Evolutionary conservation across 2,888 invertebrate genomes (phyloP).

Genomic region (Allophyes oxyacanthae): DNA sequence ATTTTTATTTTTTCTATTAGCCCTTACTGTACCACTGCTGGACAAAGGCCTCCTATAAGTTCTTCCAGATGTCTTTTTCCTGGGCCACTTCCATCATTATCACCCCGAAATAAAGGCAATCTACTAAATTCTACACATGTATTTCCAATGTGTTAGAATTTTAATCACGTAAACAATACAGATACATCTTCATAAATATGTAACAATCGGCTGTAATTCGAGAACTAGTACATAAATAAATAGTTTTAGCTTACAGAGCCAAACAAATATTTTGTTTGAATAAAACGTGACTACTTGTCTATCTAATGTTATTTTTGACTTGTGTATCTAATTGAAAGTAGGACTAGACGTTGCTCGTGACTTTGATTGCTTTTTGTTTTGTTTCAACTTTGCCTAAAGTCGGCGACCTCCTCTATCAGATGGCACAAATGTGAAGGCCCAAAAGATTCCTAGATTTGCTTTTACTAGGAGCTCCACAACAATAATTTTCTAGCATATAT

Average conservation of each 20-base stretch:
- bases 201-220: constrained; percentile 26
- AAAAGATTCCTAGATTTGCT: neutral
- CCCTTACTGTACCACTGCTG: no score
- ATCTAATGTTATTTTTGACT: constrained; percentile 18
- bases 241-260: constrained; percentile 7
- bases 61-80: no score
- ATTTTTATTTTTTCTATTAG: no score
- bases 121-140: no score
- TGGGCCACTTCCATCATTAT: no score
- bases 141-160: no score
- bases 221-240: constrained; percentile 22
- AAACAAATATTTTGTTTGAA: constrained; percentile 13
- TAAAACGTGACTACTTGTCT: constrained; percentile 18
- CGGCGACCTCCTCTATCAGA: neutral
- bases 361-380: neutral
- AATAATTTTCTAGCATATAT: no score
- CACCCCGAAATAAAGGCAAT: no score
- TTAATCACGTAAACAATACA: no score
- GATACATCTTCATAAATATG: constrained; percentile 6
- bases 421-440: neutral
- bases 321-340: constrained; percentile 11
- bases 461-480: neutral
- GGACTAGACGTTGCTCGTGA: neutral
- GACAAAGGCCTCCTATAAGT: no score
- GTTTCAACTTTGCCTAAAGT: constrained; percentile 1